Percentiles rank a stretch among this genome's conserved stretches.
Conservation (phyloP, 2,113 vertebrate genomes). For the Acinonyx jubatus region DNA sequence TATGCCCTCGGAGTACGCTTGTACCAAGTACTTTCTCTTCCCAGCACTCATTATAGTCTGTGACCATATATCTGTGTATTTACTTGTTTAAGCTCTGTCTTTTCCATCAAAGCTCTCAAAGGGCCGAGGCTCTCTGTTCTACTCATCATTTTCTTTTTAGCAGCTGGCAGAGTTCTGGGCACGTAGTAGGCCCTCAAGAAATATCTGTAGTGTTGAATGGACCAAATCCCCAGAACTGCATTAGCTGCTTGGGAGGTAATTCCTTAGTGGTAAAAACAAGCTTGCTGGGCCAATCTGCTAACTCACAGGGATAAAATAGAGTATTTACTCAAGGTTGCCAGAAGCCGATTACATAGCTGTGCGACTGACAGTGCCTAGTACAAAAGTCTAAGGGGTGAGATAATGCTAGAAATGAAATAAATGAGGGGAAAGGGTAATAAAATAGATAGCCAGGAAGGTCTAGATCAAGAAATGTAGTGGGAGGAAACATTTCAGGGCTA, state of each 20-base stretch:
- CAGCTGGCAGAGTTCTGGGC: neutral
- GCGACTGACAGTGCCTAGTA: neutral
- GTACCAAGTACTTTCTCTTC: neutral
- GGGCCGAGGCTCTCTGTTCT: slow-evolving; percentile 46
- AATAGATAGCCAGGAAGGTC: slow-evolving; percentile 6
- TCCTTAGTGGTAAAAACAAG: neutral
- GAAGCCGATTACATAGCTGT: neutral
- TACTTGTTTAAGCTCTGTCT: slow-evolving; percentile 10
- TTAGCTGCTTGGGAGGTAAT: neutral
- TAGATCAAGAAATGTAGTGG: neutral
- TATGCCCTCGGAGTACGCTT: neutral
- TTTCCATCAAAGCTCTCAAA: slow-evolving; percentile 41
- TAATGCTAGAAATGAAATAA: slow-evolving; percentile 27
- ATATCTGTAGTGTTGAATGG: neutral
- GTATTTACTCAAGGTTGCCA: neutral
- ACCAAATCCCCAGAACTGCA: neutral
- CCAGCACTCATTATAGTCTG: neutral
- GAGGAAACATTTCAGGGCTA: neutral
- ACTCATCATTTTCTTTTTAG: slow-evolving; percentile 48
- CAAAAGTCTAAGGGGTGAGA: slow-evolving; percentile 1
- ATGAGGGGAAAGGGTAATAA: slow-evolving; percentile 3
- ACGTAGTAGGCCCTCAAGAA: slow-evolving; percentile 43
- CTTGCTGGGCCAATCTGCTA: neutral
- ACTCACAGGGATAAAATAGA: neutral
- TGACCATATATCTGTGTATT: neutral